Base-by-base conservation (phyloP, 1,140 invertebrate species). In the Leptinotarsa defecta region DNA sequence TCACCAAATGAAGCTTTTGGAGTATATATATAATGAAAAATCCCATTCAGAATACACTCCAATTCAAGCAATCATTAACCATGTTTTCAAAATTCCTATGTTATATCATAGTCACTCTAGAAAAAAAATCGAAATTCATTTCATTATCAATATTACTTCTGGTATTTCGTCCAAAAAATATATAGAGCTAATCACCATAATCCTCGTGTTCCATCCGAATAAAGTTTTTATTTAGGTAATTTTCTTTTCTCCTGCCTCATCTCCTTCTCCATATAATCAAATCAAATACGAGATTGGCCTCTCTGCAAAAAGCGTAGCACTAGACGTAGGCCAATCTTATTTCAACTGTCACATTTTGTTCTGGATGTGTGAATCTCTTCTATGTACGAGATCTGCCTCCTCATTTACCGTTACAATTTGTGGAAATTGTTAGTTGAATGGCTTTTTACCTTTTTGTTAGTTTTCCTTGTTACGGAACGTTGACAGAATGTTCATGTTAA, bases 221-320 rank as follows among this genome's bases (percentile, higher is more conserved):
- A 67, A n/a, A 57, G 52, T 57, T 57, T 57, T 57, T 57, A 57
- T 57, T 15, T 15, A 22, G 27, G 20, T 22, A 20, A 67, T 67
- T 67, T 67, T 22, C 64, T 24, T 24, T 67, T 67, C 64, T 67
- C 20, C 13, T 24, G 64, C 64, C 27, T 34, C 22, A 22, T 22
- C 27, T 24, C 15, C 64, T 67, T 22, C 15, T 65, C 27, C 64
- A 67, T 67, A 15, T 67, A 67, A 67, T 67, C 64, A 67, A 67
- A 67, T 67, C 64, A 67, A 67, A 67, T 67, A 22, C 20, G 64
- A 67, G 64, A 67, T 67, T 67, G 64, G 64, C 20, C 64, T 67
- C 22, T 34, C 64, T 67, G 3, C 8, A 67, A 22, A 67, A 67
- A 67, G 22, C 61, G 64, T 24, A 24, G 64, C 64, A 22, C n/a